These are phyloP conservation scores for Zeuzera pyrina DNA, from an alignment of 2,888 invertebrate species.

Conservation along the genomic window DNA sequence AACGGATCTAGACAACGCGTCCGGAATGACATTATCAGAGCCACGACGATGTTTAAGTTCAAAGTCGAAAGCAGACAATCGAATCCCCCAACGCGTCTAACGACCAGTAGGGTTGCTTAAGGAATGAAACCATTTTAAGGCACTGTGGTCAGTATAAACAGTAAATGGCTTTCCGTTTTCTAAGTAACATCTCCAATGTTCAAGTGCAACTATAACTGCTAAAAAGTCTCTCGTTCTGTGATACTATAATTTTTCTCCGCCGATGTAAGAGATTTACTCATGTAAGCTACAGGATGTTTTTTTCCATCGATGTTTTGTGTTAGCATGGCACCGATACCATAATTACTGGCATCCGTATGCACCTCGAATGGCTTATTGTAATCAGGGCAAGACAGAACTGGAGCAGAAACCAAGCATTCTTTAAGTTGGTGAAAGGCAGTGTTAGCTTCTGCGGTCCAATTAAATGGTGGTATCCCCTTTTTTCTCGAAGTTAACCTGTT, in stretches of 20 bases:
- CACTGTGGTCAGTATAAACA: constrained; percentile 13
- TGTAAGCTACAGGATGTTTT: constrained; percentile 4
- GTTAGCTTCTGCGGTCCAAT: constrained; percentile 15
- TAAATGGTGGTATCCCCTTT: constrained; percentile 15
- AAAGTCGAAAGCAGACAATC: background rate
- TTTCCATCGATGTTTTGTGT: constrained; percentile 4
- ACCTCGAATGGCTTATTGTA: constrained; percentile 9
- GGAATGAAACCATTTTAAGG: constrained; percentile 14
- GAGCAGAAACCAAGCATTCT: constrained; percentile 2
- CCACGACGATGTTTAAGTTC: background rate
- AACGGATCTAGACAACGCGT: background rate
- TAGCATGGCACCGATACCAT: constrained; percentile 5
- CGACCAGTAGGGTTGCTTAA: constrained; percentile 8
- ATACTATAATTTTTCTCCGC: constrained; percentile 4
- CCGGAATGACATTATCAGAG: background rate
- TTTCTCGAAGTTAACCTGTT: constrained; percentile 17
- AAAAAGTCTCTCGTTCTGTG: constrained; percentile 7
- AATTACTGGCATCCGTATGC: constrained; percentile 6
- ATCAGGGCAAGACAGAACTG: constrained; percentile 14
- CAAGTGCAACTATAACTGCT: constrained; percentile 10
- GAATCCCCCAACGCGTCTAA: background rate
- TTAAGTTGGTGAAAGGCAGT: constrained; percentile 11
- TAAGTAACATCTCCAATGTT: constrained; percentile 8
- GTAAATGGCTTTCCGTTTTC: constrained; percentile 8
- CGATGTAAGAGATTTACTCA: constrained; percentile 2